Evolutionary conservation across 1,140 invertebrate species (phyloP).

Genomic region (Drosophila elegans): DNA sequence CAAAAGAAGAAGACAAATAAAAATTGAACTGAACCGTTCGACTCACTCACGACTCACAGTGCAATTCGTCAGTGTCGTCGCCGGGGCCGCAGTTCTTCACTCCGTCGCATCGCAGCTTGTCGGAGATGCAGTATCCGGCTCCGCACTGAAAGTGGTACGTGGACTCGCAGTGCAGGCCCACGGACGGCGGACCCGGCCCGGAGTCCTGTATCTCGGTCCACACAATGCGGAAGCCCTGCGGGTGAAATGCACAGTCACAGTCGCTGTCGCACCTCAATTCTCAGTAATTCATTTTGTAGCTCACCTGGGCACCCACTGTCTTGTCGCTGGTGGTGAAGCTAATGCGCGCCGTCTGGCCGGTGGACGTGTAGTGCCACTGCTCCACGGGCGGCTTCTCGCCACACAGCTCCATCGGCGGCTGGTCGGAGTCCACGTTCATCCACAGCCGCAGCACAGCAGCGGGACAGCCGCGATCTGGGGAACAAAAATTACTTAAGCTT

Average conservation of each 20-base stretch:
- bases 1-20: conserved; percentile 65
- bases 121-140: conserved; percentile 92
- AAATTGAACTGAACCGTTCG: conserved; percentile 85
- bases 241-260: neutral
- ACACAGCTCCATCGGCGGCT: conserved; percentile 94
- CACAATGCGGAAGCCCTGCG: conserved; percentile 92
- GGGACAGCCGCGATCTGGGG: conserved; percentile 93
- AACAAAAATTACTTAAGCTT: neutral
- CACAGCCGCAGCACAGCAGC: conserved; percentile 95
- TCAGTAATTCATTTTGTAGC: neutral
- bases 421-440: conserved; percentile 89
- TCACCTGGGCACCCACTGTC: conserved; percentile 89
- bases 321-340: conserved; percentile 94
- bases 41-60: conserved; percentile 90
- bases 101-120: conserved; percentile 91
- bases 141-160: conserved; percentile 84
- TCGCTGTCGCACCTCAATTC: too few relatives aligned
- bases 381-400: conserved; percentile 91
- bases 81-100: conserved; percentile 92
- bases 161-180: conserved; percentile 82
- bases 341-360: conserved; percentile 85
- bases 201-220: conserved; percentile 93
- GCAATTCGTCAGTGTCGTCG: conserved; percentile 92
- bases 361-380: conserved; percentile 93
- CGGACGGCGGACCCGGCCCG: conserved; percentile 79